phyloP scores from a whole-genome alignment of 2,113 vertebrate species.

The Illadopsis cleaveri region DNA sequence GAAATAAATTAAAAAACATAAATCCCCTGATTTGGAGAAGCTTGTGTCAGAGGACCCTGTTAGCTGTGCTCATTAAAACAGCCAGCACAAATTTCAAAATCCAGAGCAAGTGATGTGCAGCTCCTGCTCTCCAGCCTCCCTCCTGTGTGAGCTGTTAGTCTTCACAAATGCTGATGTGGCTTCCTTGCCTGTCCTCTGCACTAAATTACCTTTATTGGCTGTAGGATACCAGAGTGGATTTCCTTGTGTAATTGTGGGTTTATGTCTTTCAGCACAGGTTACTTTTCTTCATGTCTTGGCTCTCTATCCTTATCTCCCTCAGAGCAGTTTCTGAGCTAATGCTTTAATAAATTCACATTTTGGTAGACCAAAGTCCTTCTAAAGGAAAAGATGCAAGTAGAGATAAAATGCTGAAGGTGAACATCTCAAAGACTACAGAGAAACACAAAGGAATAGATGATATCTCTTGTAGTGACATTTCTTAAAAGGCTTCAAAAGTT shows the following conservation, averaged over 20 bases:
- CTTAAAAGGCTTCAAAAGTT: not conserved
- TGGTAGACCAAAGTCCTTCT: not conserved
- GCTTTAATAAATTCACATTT: not conserved
- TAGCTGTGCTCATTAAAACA: not conserved
- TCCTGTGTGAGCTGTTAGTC: not conserved
- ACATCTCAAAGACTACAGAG: not conserved
- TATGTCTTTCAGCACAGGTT: not conserved
- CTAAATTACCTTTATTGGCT: not conserved
- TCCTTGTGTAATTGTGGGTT: not conserved
- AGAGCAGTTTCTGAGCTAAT: not conserved
- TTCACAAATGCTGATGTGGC: not conserved
- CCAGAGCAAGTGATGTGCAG: rapidly evolving
- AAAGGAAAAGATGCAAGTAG: not conserved
- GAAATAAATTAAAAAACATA: not conserved
- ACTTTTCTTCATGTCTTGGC: not conserved
- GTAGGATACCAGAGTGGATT: not conserved
- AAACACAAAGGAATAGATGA: not conserved
- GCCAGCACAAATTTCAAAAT: not conserved
- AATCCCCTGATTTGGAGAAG: not conserved
- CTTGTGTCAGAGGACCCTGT: not conserved
- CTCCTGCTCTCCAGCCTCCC: not conserved
- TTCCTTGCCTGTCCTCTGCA: not conserved
- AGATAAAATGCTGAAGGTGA: not conserved
- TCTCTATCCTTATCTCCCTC: not conserved
- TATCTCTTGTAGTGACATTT: not conserved